A percentile compares a stretch with the other conserved stretches of the same genome.
Conservation (phyloP, 1,140 invertebrate species). For the Mesaphorura yosii region DNA sequence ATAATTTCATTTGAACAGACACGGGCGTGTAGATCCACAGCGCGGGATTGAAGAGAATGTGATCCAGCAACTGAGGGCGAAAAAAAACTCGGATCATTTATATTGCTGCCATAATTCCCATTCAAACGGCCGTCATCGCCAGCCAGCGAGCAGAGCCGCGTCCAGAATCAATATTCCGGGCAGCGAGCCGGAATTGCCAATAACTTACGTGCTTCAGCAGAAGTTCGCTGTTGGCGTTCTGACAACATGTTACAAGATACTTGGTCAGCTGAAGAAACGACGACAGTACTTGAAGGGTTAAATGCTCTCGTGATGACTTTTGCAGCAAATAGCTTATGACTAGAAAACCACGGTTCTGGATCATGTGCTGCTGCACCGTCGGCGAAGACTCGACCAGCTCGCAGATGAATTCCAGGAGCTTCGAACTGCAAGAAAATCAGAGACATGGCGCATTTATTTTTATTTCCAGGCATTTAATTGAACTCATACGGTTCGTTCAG, state of each 20-base stretch:
- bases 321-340: slow-evolving; percentile 96
- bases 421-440: slow-evolving; percentile 70
- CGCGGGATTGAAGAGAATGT: slow-evolving; percentile 96
- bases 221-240: slow-evolving; percentile 82
- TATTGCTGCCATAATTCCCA: too few relatives aligned
- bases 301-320: slow-evolving; percentile 80
- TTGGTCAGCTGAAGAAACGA: slow-evolving; percentile 91
- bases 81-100: slow-evolving; percentile 31
- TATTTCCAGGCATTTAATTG: too few relatives aligned
- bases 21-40: slow-evolving; percentile 97
- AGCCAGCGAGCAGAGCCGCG: background rate
- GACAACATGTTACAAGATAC: slow-evolving; percentile 64
- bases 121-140: background rate
- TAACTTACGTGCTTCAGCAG: slow-evolving; percentile 80
- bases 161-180: too few relatives aligned
- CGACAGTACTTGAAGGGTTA: slow-evolving; percentile 82
- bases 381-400: slow-evolving; percentile 91
- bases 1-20: slow-evolving; percentile 88
- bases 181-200: too few relatives aligned
- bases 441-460: too few relatives aligned
- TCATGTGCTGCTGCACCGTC: slow-evolving; percentile 97
- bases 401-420: slow-evolving; percentile 91
- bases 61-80: slow-evolving; percentile 89
- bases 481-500: too few relatives aligned
- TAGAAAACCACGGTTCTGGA: slow-evolving; percentile 93